Percentiles rank a stretch among this genome's conserved stretches.
These are phyloP conservation scores for Callithrix jacchus DNA, from an alignment of 2,113 vertebrate species.

Conservation along the genomic window DNA sequence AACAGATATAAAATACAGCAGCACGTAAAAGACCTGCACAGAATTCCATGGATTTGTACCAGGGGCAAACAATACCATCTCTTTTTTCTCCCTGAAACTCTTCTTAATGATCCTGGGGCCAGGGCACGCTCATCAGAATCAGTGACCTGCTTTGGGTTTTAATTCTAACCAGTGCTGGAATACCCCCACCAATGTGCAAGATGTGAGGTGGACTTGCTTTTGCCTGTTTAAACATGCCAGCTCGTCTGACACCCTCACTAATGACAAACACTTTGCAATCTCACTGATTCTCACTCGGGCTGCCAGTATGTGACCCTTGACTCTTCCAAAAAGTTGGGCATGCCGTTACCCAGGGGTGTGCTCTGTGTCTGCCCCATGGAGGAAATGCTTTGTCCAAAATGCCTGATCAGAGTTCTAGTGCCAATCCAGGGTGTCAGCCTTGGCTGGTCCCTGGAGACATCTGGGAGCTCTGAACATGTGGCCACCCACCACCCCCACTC, in stretches of 20 bases:
- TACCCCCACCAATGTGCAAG: fast-evolving
- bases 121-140: fast-evolving
- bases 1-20: neutral
- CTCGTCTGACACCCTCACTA: neutral
- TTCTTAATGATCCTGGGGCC: neutral
- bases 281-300: neutral
- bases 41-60: no score
- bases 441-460: neutral
- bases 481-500: fast-evolving
- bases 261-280: neutral
- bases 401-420: neutral
- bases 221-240: neutral
- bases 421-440: neutral
- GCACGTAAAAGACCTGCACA: no score
- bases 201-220: neutral
- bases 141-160: neutral
- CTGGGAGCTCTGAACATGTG: neutral
- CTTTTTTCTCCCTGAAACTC: neutral
- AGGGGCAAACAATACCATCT: neutral
- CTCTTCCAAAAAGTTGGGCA: fast-evolving
- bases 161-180: fast-evolving
- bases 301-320: neutral
- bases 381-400: neutral
- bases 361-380: neutral
- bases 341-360: fast-evolving